These are phyloP conservation scores for Xenopus tropicalis DNA, from an alignment of 2,113 vertebrate species.

Conservation along the genomic window DNA sequence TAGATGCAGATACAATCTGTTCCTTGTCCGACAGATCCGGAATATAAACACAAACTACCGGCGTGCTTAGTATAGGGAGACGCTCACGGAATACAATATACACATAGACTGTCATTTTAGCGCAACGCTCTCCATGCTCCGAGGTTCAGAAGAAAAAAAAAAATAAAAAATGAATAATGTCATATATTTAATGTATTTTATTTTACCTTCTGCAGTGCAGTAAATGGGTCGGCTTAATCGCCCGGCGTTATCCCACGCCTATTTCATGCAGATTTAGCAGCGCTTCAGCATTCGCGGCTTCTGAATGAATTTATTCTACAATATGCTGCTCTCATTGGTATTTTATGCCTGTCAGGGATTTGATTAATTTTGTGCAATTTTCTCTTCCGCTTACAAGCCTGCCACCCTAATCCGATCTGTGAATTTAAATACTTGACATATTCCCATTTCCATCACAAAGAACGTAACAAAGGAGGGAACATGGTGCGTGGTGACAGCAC, in stretches of 20 bases:
- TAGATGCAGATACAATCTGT: too few species aligned
- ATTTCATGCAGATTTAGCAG: background rate
- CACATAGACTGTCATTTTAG: background rate
- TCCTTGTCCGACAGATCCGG: too few species aligned
- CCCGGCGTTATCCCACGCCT: background rate
- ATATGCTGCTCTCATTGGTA: slow-evolving; percentile 6
- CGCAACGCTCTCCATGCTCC: background rate
- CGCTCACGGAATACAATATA: background rate
- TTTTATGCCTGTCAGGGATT: slow-evolving; percentile 16
- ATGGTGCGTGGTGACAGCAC: background rate
- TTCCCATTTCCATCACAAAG: slow-evolving; percentile 31
- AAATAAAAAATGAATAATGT: background rate
- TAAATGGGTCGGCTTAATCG: background rate
- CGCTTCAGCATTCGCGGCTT: background rate
- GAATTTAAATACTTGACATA: slow-evolving; percentile 29
- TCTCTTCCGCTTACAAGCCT: slow-evolving; percentile 11
- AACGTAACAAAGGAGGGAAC: background rate
- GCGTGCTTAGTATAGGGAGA: too few species aligned
- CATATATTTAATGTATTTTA: background rate
- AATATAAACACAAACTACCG: too few species aligned
- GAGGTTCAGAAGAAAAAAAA: background rate
- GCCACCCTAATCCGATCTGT: background rate
- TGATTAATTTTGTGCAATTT: slow-evolving; percentile 31
- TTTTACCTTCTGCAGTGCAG: background rate
- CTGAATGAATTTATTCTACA: background rate